phyloP scores from a whole-genome alignment of 2,113 vertebrate genomes.

The Saimiri boliviensis region DNA sequence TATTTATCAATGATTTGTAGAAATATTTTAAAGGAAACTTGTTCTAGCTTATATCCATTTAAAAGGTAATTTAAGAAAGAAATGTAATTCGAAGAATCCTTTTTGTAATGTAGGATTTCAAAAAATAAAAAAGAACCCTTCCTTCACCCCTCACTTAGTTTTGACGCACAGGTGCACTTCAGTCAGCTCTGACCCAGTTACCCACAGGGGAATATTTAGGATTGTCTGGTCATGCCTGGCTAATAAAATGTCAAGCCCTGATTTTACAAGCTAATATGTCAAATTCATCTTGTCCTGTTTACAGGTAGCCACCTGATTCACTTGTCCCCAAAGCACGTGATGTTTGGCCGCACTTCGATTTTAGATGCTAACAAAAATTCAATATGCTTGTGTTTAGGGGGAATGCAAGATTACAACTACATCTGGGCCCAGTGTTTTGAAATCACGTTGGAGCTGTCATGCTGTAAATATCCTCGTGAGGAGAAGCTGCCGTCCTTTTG shows the following conservation, averaged over 20 bases:
- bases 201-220: background rate
- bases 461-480: slow-evolving; percentile 94
- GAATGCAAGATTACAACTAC: slow-evolving; percentile 99
- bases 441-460: slow-evolving; percentile 95
- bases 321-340: background rate
- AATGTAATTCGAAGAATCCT: background rate
- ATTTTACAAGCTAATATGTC: background rate
- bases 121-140: background rate
- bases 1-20: background rate
- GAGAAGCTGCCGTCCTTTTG: slow-evolving; percentile 88
- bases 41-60: background rate
- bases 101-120: background rate
- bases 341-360: background rate
- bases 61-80: slow-evolving; percentile 28
- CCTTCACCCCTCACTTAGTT: background rate
- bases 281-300: slow-evolving; percentile 31
- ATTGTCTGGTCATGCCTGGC: background rate
- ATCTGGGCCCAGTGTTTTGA: slow-evolving; percentile 96
- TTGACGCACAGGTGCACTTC: background rate
- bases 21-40: slow-evolving; percentile 1
- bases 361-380: background rate
- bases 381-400: slow-evolving; percentile 85
- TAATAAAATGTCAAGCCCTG: background rate
- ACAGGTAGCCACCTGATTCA: background rate
- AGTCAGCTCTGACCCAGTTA: background rate